Evolutionary conservation across 2,888 invertebrate species (phyloP).

Genomic region (Sycophila texana): DNA sequence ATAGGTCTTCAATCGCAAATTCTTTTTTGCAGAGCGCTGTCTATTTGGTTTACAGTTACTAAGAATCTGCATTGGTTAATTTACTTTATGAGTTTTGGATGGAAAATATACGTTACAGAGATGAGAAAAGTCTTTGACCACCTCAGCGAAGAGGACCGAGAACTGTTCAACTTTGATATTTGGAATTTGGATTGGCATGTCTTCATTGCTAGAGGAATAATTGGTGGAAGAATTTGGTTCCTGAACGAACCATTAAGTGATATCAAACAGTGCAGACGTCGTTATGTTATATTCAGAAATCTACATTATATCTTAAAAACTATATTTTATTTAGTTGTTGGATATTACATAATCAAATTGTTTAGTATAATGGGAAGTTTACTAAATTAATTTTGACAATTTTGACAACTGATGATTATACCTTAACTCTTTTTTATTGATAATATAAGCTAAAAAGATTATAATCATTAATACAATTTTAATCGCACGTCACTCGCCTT

Average conservation of each 20-base stretch:
- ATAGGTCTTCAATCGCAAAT: too few species aligned
- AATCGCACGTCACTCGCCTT: too few species aligned
- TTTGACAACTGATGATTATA: too few species aligned
- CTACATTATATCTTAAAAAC: background rate
- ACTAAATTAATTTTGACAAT: too few species aligned
- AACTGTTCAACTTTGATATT: conserved; percentile 63
- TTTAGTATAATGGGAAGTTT: too few species aligned
- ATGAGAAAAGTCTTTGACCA: conserved; percentile 59
- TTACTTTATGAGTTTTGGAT: conserved; percentile 52
- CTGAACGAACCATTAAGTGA: background rate
- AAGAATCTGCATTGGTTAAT: background rate
- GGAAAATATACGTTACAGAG: conserved; percentile 58
- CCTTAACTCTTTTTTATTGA: too few species aligned
- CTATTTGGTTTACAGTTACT: background rate
- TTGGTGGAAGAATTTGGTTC: background rate
- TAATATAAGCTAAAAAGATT: too few species aligned
- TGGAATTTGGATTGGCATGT: conserved; percentile 60
- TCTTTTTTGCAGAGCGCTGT: background rate
- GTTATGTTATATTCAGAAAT: background rate
- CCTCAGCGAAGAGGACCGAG: conserved; percentile 59
- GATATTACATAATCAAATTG: background rate
- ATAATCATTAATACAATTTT: too few species aligned
- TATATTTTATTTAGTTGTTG: background rate
- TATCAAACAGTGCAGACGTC: background rate
- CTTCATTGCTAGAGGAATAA: background rate